Base-by-base conservation (phyloP, 2,888 invertebrate species). In the Rhingia rostrata region DNA sequence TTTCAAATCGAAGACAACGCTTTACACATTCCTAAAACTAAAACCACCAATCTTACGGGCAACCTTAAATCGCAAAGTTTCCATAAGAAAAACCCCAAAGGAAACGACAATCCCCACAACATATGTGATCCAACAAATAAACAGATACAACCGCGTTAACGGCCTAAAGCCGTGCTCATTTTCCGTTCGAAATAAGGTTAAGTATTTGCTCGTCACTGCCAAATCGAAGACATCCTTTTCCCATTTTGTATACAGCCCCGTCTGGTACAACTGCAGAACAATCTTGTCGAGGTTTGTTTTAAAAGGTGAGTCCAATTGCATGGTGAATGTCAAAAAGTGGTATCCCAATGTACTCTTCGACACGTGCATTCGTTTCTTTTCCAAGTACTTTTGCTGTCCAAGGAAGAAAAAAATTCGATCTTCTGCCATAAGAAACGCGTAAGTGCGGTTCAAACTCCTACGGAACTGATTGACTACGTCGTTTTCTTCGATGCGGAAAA, bases 221-320 rank as follows among this genome's bases (percentile, higher is more conserved):
- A 69, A 51, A 35, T 83, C 73, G 5, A 83, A 83, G 10, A 69
- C 78, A 47, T 78, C 73, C 3, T 14, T 69, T 6, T 78, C 73
- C 78, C 83, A 83, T 43, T 83, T 83, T 6, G 43, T 58, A 10
- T 56, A 78, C 67, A 78, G 30, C 0, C 83, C 83, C 12, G 83
- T 83, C 30, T 83, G 78, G 22, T 73, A 83, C 6, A 83, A 12
- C 33, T 83, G 78, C 51, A 83, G 14, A 12, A 83, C 4, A 14
- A 83, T 73, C 2, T 67, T 53, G 4, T 83, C 83, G n/a, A 78
- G 78, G 43, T 63, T 78, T 30, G 22, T 73, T 37, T 54, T 72
- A 69, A 83, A 83, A 2, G 83, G 83, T 3, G 83, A 75, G 32
- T 83, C 83, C 30, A 67, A 39, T 32, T 78, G 78, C 83, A 83